Evolutionary conservation across 2,888 invertebrate genomes (phyloP).

Genomic region (Temnothorax unifasciatus): DNA sequence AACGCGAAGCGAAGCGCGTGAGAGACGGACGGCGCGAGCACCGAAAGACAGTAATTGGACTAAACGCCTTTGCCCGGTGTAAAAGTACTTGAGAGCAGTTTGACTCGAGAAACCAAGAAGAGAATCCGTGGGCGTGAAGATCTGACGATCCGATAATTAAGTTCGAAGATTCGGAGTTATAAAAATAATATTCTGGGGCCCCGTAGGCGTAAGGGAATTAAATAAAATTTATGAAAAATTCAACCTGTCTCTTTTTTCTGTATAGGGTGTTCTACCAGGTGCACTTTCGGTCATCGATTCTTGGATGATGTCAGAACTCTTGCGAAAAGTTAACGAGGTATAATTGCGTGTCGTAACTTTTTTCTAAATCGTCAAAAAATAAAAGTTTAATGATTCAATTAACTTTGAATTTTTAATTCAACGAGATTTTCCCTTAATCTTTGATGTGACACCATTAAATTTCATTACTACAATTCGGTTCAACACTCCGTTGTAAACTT

Average conservation of each 20-base stretch:
- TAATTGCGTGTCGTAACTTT: background rate
- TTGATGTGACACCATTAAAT: background rate
- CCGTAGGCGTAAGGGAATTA: background rate
- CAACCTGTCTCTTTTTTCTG: background rate
- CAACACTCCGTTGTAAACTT: background rate
- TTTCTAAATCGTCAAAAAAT: background rate
- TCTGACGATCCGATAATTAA: conserved; percentile 41
- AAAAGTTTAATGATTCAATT: background rate
- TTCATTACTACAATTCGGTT: background rate
- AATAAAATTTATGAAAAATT: conserved; percentile 15
- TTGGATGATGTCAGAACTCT: background rate
- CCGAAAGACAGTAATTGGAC: conserved; percentile 59
- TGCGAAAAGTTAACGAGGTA: background rate
- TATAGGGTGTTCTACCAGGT: background rate
- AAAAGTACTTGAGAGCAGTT: conserved; percentile 43
- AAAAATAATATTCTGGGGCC: background rate
- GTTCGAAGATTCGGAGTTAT: background rate
- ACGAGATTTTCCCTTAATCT: background rate
- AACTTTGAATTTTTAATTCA: background rate
- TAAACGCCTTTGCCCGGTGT: conserved; percentile 58
- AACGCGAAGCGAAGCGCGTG: conserved; percentile 58
- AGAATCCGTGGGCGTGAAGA: conserved; percentile 33
- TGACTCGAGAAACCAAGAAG: conserved; percentile 22
- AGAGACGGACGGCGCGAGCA: conserved; percentile 56
- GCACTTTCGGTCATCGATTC: conserved; percentile 1